Percentiles rank a stretch among this genome's conserved stretches.
Evolutionary conservation across 2,888 invertebrate genomes (phyloP).

Genomic region (Mesochorus sp.): DNA sequence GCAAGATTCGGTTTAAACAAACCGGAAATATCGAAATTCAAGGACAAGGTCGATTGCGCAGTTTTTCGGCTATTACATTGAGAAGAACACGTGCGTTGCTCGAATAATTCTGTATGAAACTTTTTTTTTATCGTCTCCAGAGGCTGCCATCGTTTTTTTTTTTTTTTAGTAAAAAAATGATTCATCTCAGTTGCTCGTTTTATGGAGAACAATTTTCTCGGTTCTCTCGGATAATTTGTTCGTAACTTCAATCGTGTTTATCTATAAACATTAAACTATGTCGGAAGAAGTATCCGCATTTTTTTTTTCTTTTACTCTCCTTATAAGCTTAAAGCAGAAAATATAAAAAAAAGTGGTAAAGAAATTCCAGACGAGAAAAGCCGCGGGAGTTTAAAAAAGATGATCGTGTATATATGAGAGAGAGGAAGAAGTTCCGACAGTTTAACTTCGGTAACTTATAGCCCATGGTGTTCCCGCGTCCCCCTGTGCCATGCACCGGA

Average conservation of each 20-base stretch:
- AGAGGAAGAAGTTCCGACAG: neutral
- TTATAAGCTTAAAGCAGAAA: no score
- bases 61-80: neutral
- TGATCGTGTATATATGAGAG: neutral
- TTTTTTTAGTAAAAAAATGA: no score
- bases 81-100: conserved; percentile 12
- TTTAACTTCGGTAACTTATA: conserved; percentile 28
- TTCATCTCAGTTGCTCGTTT: no score
- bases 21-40: conserved; percentile 41
- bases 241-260: no score
- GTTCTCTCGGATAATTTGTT: no score
- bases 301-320: no score
- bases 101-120: conserved; percentile 35
- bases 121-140: no score
- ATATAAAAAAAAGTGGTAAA: neutral
- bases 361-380: neutral
- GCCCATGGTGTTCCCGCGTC: conserved; percentile 14
- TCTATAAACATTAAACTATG: no score
- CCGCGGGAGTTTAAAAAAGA: no score
- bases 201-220: no score
- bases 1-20: conserved; percentile 1
- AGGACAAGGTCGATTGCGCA: conserved; percentile 45
- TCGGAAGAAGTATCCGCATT: no score
- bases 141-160: no score
- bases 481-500: conserved; percentile 41